A percentile compares a stretch with the other conserved stretches of the same genome.
Evolutionary conservation across 1,140 invertebrate genomes (phyloP).

Genomic region (Aphelinus atriplicis): DNA sequence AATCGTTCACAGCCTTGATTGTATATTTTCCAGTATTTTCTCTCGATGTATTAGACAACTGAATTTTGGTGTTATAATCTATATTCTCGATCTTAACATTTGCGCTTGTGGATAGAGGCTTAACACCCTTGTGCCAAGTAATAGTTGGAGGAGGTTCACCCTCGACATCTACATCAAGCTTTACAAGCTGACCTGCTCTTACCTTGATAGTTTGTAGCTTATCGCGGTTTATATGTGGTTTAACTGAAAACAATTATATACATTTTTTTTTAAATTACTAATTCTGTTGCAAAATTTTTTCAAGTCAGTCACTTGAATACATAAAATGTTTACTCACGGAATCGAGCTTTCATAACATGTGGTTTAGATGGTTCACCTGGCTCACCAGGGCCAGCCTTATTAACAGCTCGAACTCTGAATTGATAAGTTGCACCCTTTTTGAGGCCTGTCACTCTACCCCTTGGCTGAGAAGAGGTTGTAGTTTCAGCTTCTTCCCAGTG

Average conservation of each 20-base stretch:
- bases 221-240: slow-evolving; percentile 90
- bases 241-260: slow-evolving; percentile 70
- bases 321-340: slow-evolving; percentile 72
- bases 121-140: slow-evolving; percentile 85
- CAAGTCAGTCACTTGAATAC: background rate
- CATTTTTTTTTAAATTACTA: background rate
- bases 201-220: slow-evolving; percentile 90
- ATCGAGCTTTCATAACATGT: slow-evolving; percentile 89
- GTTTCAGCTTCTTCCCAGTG: slow-evolving; percentile 90
- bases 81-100: slow-evolving; percentile 87
- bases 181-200: slow-evolving; percentile 89
- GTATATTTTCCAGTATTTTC: slow-evolving; percentile 91
- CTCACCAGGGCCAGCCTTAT: slow-evolving; percentile 93
- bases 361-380: slow-evolving; percentile 89
- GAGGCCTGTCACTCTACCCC: slow-evolving; percentile 85
- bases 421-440: slow-evolving; percentile 94
- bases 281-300: background rate
- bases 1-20: slow-evolving; percentile 90
- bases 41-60: slow-evolving; percentile 81
- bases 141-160: slow-evolving; percentile 95
- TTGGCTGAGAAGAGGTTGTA: slow-evolving; percentile 80
- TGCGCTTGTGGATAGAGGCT: slow-evolving; percentile 71
- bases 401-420: slow-evolving; percentile 91
- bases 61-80: slow-evolving; percentile 91
- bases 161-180: slow-evolving; percentile 92